A percentile compares a stretch with the other conserved stretches of the same genome.
These are phyloP conservation scores for Heteromurus nitidus DNA, from an alignment of 2,888 invertebrate species.

Conservation along the genomic window DNA sequence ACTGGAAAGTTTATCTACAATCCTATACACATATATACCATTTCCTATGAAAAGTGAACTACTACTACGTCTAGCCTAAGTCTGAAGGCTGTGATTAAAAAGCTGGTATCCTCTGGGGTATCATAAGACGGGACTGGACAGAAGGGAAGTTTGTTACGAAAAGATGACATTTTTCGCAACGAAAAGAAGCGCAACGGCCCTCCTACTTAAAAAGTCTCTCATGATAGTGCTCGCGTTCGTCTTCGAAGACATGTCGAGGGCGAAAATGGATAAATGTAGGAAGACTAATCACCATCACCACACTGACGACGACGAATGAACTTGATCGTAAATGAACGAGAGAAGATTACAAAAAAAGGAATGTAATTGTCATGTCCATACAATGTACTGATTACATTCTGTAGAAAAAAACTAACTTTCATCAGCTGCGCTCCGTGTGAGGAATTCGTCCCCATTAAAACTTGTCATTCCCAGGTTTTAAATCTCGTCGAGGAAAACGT, in stretches of 20 bases:
- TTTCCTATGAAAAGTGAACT: background rate
- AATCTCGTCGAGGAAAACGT: background rate
- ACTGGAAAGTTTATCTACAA: background rate
- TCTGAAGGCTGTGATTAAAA: slow-evolving; percentile 16
- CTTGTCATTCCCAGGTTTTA: background rate
- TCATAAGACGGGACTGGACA: slow-evolving; percentile 8
- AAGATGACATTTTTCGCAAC: slow-evolving; percentile 11
- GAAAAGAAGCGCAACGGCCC: background rate
- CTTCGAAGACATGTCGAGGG: background rate
- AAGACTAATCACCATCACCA: background rate
- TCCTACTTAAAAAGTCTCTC: background rate
- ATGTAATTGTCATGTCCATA: background rate
- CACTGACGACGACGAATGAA: background rate
- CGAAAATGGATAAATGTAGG: background rate
- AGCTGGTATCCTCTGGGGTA: slow-evolving; percentile 5
- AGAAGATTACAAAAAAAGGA: background rate
- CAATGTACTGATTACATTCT: background rate
- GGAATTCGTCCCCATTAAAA: too few species aligned
- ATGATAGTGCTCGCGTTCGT: slow-evolving; percentile 1
- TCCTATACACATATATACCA: background rate
- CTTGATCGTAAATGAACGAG: background rate
- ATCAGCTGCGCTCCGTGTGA: background rate
- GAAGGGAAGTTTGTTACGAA: background rate
- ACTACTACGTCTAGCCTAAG: background rate
- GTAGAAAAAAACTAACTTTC: background rate